Base-by-base conservation (phyloP, 1,140 invertebrate genomes). In the Diprion similis region DNA sequence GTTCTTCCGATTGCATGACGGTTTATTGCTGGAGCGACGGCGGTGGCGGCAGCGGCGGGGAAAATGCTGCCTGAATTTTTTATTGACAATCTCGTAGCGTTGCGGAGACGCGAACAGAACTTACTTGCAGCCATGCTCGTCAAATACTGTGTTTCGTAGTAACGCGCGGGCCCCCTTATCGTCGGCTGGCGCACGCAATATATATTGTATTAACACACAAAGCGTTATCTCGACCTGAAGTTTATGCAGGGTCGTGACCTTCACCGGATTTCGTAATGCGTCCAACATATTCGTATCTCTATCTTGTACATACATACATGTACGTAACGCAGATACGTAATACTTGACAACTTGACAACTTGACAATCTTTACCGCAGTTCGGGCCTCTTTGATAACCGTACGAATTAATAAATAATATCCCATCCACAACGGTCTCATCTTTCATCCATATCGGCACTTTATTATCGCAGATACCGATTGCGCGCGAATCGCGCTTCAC, bases 81-180 rank as follows among this genome's bases (percentile, higher is more conserved):
- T 71, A 68, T 71, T 10, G 78, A 8, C 4, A 71, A 68, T 71
- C 64, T 11, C 8, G 13, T 77, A 71, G 71, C 10, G 71, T 66
- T 73, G 59, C 70, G 71, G 8, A 78, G 71, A 15, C 73, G 72
- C 47, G 75, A 48, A 18, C 72, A 79, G 74, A 81, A 79, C 78
- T 81, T 81, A 78, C 81, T 81, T 76, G 86, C 78, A 75, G 83
- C 82, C 85, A 83, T 87, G 74, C 76, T 81, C 70, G 68, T 68
- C 46, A 71, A 72, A 65, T 75, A 84, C 75, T 81, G 71, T n/a
- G 70, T 71, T 67, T 59, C 10, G 46, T 68, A 74, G 81, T 81
- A 79, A 77, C 73, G 75, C 51, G 51, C 51, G 65, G 73, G 64
- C 48, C 66, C n/a, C 75, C 71, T 74, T 78, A 79, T 80, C 76